These are phyloP conservation scores for Abscondita cerata DNA, from an alignment of 2,888 invertebrate species.

Conservation along the genomic window DNA sequence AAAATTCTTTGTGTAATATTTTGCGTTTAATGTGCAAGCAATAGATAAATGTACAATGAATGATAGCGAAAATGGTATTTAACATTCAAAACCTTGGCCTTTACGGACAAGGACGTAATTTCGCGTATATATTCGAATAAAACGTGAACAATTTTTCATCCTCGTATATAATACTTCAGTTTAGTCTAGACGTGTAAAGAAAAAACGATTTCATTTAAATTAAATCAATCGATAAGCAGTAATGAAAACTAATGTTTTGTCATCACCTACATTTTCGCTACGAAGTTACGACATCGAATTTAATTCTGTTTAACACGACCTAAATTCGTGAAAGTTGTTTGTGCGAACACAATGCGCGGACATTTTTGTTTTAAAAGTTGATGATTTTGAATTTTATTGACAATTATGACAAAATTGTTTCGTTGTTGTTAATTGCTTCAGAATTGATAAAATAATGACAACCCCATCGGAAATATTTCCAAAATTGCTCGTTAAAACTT, in stretches of 20 bases:
- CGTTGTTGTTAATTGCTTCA: too few species aligned
- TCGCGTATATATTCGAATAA: too few species aligned
- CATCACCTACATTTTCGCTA: slow-evolving; percentile 1
- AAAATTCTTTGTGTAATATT: neutral
- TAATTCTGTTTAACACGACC: slow-evolving; percentile 10
- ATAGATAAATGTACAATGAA: slow-evolving; percentile 17
- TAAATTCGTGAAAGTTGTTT: neutral
- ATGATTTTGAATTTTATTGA: too few species aligned
- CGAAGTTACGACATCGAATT: neutral
- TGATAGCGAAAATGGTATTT: neutral
- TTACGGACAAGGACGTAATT: slow-evolving; percentile 15
- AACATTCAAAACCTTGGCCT: slow-evolving; percentile 13
- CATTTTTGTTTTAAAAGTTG: too few species aligned
- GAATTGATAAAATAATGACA: neutral
- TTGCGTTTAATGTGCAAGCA: neutral
- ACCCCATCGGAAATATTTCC: neutral
- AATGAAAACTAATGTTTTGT: too few species aligned
- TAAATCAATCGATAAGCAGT: too few species aligned
- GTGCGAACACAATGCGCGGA: too few species aligned
- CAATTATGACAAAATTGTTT: too few species aligned
- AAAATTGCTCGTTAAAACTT: neutral
- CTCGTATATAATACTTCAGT: neutral
- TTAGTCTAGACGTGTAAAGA: too few species aligned
- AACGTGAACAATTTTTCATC: neutral
- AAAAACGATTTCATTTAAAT: too few species aligned